Percentiles rank a stretch among this genome's conserved stretches.
Conservation (phyloP, 2,113 vertebrate species). For the Hydropotes inermis region DNA sequence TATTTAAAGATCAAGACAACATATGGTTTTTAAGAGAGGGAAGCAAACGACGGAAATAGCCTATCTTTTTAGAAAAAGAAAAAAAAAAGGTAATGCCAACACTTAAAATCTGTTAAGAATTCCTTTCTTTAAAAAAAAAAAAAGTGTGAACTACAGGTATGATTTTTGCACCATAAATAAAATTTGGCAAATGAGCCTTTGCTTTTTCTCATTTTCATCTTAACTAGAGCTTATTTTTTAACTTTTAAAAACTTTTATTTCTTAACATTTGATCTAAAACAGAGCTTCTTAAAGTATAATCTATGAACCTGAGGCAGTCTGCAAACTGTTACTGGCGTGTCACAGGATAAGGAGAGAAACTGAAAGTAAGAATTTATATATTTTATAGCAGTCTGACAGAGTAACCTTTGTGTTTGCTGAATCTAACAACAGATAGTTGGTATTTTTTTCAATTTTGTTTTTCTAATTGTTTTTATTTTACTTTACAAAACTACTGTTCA, state of each 20-base stretch:
- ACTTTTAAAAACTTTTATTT: not conserved
- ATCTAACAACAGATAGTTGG: not conserved
- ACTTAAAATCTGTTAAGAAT: conserved; percentile 44
- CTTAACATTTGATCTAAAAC: not conserved
- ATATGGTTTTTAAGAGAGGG: conserved; percentile 54
- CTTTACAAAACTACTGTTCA: not conserved
- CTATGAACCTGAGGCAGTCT: not conserved
- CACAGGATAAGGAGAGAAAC: not conserved
- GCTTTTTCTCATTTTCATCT: conserved; percentile 36
- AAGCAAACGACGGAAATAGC: conserved; percentile 43
- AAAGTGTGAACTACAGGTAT: conserved; percentile 50
- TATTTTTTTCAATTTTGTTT: not conserved
- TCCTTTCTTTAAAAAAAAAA: conserved; percentile 24
- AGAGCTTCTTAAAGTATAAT: not conserved
- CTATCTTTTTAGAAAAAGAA: conserved; percentile 16
- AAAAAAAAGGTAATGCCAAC: not conserved
- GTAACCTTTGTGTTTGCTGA: not conserved
- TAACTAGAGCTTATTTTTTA: not conserved
- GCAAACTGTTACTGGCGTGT: not conserved
- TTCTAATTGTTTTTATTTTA: conserved; percentile 1
- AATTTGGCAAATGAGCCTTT: not conserved
- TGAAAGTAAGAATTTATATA: not conserved
- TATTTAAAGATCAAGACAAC: conserved; percentile 64
- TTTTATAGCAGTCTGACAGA: not conserved
- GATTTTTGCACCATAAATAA: conserved; percentile 46